A percentile compares a stretch with the other conserved stretches of the same genome.
Evolutionary conservation across 30 jellyfish, hydroid and myxozoan species (phyloP).

Genomic region (Rhopilema esculentum): DNA sequence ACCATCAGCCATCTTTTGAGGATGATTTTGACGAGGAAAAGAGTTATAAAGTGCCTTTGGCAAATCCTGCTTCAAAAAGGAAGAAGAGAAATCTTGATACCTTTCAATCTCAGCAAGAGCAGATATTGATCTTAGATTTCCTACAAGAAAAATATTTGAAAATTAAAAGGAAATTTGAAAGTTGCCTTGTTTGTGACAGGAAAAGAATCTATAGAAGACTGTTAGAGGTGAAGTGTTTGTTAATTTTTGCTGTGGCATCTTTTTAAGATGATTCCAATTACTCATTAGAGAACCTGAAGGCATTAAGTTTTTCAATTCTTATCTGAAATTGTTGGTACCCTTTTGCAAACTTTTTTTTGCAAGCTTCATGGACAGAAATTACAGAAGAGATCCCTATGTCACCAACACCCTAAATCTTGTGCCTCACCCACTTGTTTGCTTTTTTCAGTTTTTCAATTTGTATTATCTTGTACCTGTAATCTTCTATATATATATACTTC

Average conservation of each 20-base stretch:
- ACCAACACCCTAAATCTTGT: too few species aligned
- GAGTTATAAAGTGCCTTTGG: neutral
- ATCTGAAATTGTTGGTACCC: too few species aligned
- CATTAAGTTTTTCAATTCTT: too few species aligned
- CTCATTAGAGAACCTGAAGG: too few species aligned
- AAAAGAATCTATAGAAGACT: constrained; percentile 63
- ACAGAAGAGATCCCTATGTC: too few species aligned
- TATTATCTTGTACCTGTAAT: neutral
- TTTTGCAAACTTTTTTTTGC: too few species aligned
- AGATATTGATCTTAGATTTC: constrained; percentile 48
- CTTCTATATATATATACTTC: neutral
- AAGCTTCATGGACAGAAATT: too few species aligned
- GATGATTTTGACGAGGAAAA: neutral
- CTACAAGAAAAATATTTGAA: constrained; percentile 45
- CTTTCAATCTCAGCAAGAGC: constrained; percentile 69
- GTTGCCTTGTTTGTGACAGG: constrained; percentile 37
- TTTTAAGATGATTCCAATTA: too few species aligned
- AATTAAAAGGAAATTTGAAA: constrained; percentile 55
- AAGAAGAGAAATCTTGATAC: neutral
- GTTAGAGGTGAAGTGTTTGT: constrained; percentile 49
- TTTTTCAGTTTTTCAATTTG: constrained; percentile 2
- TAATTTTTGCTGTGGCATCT: neutral
- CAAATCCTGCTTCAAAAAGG: neutral
- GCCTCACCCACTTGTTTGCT: too few species aligned
- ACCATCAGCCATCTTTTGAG: neutral